Conservation (phyloP, 2,797 vertebrate genomes). For the Cygnus olor region DNA sequence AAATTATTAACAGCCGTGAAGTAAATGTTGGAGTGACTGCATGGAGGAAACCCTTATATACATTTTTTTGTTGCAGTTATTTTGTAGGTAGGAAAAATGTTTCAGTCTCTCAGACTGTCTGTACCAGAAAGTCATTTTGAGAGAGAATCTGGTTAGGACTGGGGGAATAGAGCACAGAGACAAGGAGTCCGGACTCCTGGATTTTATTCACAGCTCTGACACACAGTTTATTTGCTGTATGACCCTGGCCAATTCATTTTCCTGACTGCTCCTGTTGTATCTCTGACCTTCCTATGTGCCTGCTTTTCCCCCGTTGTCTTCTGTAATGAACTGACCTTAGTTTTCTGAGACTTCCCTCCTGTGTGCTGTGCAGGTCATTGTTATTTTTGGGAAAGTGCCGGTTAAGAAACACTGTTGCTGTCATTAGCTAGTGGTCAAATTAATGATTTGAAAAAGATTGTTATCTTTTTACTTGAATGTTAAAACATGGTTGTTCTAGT, state of each 20-base stretch:
- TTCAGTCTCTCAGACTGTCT: neutral
- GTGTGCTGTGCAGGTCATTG: neutral
- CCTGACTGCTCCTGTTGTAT: neutral
- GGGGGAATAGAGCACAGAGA: neutral
- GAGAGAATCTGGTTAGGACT: neutral
- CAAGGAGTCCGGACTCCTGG: neutral
- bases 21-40: neutral
- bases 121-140: neutral
- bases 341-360: neutral
- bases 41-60: neutral
- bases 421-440: neutral
- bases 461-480: neutral
- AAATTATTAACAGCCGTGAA: neutral
- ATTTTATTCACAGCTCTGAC: conserved; percentile 5
- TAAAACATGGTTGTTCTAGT: neutral
- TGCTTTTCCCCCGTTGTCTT: neutral
- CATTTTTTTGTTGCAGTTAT: neutral
- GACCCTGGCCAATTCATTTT: neutral
- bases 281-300: neutral
- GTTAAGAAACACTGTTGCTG: neutral
- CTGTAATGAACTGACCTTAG: neutral
- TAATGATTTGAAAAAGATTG: neutral
- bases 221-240: neutral
- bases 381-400: neutral
- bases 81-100: neutral